Evolutionary conservation across 2,113 vertebrate genomes (phyloP).

Genomic region (Aptenodytes forsteri): DNA sequence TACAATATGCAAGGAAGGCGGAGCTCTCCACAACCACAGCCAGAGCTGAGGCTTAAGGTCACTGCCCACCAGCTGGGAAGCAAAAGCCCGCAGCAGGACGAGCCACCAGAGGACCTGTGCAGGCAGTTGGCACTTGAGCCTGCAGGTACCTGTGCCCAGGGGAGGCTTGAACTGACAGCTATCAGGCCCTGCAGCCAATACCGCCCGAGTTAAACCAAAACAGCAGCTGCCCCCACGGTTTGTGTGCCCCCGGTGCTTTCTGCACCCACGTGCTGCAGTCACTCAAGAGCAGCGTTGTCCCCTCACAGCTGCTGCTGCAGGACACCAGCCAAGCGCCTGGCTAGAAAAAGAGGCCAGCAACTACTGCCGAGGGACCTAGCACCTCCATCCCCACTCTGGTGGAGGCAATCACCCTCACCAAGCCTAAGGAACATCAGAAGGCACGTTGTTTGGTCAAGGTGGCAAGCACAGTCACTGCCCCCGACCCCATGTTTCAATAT

Average conservation of each 20-base stretch:
- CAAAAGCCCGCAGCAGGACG: neutral
- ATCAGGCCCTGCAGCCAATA: rapidly evolving
- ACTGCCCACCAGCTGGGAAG: rapidly evolving
- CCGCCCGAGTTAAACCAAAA: rapidly evolving
- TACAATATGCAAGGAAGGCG: rapidly evolving
- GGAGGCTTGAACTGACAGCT: no score
- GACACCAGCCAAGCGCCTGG: rapidly evolving
- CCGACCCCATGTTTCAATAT: rapidly evolving
- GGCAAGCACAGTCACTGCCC: neutral
- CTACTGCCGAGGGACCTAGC: rapidly evolving
- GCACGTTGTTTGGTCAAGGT: rapidly evolving
- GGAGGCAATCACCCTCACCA: rapidly evolving
- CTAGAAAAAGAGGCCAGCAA: rapidly evolving
- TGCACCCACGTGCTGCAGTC: rapidly evolving
- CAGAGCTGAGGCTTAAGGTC: rapidly evolving
- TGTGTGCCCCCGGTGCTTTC: neutral
- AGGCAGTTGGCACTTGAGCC: no score
- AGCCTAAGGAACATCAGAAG: rapidly evolving
- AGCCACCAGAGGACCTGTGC: neutral
- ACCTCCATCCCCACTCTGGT: rapidly evolving
- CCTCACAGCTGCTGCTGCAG: neutral
- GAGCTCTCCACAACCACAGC: rapidly evolving
- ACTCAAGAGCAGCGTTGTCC: neutral
- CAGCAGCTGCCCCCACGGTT: neutral
- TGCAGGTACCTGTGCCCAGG: neutral